phyloP scores from a whole-genome alignment of 1,140 invertebrate species.

The Trissolcus basalis region DNA sequence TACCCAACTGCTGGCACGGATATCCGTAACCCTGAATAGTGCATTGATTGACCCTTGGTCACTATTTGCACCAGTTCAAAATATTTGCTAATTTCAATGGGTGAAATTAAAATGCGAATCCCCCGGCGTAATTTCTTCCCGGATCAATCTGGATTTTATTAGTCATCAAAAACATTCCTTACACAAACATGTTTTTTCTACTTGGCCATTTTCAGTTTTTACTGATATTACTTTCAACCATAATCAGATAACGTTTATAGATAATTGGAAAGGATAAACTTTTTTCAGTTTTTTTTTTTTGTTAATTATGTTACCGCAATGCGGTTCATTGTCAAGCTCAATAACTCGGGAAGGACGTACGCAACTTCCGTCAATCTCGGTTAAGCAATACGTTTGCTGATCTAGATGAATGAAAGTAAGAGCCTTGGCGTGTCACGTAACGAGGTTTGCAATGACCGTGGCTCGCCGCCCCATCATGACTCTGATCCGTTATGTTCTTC shows the following conservation, averaged over 20 bases:
- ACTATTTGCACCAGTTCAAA: slow-evolving; percentile 53
- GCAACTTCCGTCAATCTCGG: slow-evolving; percentile 26
- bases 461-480: slow-evolving; percentile 26
- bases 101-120: no score
- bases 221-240: no score
- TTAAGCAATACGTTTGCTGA: slow-evolving; percentile 42
- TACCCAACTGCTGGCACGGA: slow-evolving; percentile 50
- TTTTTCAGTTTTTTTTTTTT: neutral
- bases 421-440: slow-evolving; percentile 49
- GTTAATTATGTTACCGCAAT: no score
- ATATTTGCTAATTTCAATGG: no score
- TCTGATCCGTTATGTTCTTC: slow-evolving; percentile 46
- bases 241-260: neutral
- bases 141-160: no score
- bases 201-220: no score
- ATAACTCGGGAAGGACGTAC: neutral
- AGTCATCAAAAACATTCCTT: no score
- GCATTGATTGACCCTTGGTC: slow-evolving; percentile 61
- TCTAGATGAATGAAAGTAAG: slow-evolving; percentile 58
- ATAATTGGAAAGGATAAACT: neutral
- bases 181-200: no score
- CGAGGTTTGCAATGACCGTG: slow-evolving; percentile 35
- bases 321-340: neutral
- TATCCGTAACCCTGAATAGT: slow-evolving; percentile 56
- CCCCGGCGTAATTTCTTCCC: no score